Base-by-base conservation (phyloP, 2,797 vertebrate genomes). In the Lycodopsis pacificus region DNA sequence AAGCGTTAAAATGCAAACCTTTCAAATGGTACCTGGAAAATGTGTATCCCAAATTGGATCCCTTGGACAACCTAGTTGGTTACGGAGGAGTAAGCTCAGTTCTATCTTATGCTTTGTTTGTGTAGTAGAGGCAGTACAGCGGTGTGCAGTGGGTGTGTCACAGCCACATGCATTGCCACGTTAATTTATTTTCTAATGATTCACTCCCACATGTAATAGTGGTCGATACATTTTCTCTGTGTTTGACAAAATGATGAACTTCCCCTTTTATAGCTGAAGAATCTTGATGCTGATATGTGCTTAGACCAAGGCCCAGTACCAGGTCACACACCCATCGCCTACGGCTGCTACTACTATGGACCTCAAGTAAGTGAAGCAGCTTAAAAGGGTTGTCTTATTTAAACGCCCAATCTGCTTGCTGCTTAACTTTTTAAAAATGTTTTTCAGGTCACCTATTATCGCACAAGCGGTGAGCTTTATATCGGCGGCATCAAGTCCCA, bases 11-110 rank as follows among this genome's bases (percentile, higher is more conserved):
- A 3, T 96, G 95, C 78, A 96, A 95, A 89, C 92, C 92, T 46
- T 97, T 97, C 88, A 94, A 94, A 76, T 97, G 95, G 95, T 96
- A 96, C 84, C 88, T 96, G 84, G 94, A 96, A 42, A 96, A 95
- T 5, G 63, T 97, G 12, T 96, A 96, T 57, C 93, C 95, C 1
- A 76, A 73, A 70, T 36, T 95, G 79, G 87, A 91, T n/a, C 59
- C 86, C 20, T 82, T 77, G 89, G 88, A 92, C 4, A 49, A 91
- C 62, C 4, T 95, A 2, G 7, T 94, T 1, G 93, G 22, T 5
- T 95, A 91, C 63, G 94, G 94, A 70, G 92, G 67, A 51, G 95
- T 95, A 79, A 83, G 94, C 76, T 66, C 51, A 19, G 5, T 56
- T 66, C 32, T 8, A 44, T 36, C 2, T 34, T 0, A 5, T 58